Evolutionary conservation across 2,888 invertebrate species (phyloP).

Genomic region (Papilio demoleus): DNA sequence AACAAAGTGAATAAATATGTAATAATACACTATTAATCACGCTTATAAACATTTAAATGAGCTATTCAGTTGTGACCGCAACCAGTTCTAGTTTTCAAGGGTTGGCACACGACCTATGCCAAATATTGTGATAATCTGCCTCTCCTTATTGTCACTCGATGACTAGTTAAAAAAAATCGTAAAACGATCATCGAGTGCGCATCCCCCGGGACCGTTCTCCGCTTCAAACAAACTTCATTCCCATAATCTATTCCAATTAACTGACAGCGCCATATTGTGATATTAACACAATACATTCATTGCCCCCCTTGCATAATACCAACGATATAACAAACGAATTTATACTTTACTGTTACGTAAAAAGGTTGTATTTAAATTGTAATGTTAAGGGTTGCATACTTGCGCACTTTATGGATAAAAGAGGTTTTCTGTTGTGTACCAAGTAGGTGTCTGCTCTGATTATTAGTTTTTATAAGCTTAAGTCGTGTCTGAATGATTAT

Average conservation of each 20-base stretch:
- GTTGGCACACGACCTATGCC: slow-evolving; percentile 69
- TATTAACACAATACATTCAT: slow-evolving; percentile 78
- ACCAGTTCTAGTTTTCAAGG: slow-evolving; percentile 66
- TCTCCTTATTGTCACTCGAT: slow-evolving; percentile 74
- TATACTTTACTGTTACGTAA: background rate
- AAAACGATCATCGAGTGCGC: slow-evolving; percentile 59
- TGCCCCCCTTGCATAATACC: slow-evolving; percentile 53
- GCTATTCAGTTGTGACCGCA: slow-evolving; percentile 53
- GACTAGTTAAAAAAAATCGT: slow-evolving; percentile 79
- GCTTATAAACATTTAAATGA: slow-evolving; percentile 28
- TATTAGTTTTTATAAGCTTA: slow-evolving; percentile 37
- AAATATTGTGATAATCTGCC: slow-evolving; percentile 82
- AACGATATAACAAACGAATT: background rate
- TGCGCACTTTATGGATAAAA: slow-evolving; percentile 39
- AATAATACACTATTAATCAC: slow-evolving; percentile 32
- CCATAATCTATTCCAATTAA: slow-evolving; percentile 84
- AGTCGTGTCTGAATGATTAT: slow-evolving; percentile 13
- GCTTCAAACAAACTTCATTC: slow-evolving; percentile 70
- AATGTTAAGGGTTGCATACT: slow-evolving; percentile 25
- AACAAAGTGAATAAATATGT: slow-evolving; percentile 16
- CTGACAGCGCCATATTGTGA: slow-evolving; percentile 83
- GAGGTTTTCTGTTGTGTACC: slow-evolving; percentile 29
- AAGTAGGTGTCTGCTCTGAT: slow-evolving; percentile 40
- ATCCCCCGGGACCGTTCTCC: slow-evolving; percentile 73
- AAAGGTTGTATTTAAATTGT: slow-evolving; percentile 14